Evolutionary conservation across 2,113 vertebrate genomes (phyloP).

Genomic region (Lepisosteus osseus): DNA sequence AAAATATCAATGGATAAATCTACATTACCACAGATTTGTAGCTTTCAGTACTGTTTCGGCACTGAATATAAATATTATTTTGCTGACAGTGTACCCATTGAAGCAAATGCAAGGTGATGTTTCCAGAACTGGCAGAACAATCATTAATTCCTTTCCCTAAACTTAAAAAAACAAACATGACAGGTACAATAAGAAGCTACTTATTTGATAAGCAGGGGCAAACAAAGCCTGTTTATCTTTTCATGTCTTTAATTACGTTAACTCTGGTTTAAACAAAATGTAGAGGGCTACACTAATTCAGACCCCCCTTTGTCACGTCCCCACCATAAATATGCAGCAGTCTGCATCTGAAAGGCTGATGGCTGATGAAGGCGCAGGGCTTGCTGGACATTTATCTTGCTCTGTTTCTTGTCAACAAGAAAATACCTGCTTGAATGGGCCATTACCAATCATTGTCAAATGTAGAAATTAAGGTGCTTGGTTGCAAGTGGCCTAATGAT

Average conservation of each 20-base stretch:
- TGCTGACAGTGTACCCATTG: too few relatives aligned
- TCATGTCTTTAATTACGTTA: constrained; percentile 73
- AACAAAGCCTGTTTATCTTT: constrained; percentile 58
- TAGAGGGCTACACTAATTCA: constrained; percentile 68
- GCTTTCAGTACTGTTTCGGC: too few relatives aligned
- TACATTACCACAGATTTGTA: too few relatives aligned
- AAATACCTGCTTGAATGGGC: constrained; percentile 75
- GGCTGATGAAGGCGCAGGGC: constrained; percentile 56
- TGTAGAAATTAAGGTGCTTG: constrained; percentile 66
- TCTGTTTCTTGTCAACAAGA: constrained; percentile 73
- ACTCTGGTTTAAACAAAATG: constrained; percentile 64
- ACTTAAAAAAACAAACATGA: constrained; percentile 2
- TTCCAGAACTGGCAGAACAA: too few relatives aligned
- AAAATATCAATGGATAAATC: too few relatives aligned
- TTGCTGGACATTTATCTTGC: constrained; percentile 74
- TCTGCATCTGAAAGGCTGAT: constrained; percentile 69
- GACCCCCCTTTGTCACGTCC: constrained; percentile 62
- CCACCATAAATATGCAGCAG: constrained; percentile 72
- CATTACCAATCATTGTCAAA: constrained; percentile 75
- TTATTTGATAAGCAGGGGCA: constrained; percentile 23
- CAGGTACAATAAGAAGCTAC: constrained; percentile 53
- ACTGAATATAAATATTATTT: too few relatives aligned
- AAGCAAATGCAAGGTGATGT: too few relatives aligned
- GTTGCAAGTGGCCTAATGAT: constrained; percentile 71
- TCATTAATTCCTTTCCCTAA: neutral